Base-by-base conservation (phyloP, 2,797 vertebrate species). In the Eupleurogrammus muticus region DNA sequence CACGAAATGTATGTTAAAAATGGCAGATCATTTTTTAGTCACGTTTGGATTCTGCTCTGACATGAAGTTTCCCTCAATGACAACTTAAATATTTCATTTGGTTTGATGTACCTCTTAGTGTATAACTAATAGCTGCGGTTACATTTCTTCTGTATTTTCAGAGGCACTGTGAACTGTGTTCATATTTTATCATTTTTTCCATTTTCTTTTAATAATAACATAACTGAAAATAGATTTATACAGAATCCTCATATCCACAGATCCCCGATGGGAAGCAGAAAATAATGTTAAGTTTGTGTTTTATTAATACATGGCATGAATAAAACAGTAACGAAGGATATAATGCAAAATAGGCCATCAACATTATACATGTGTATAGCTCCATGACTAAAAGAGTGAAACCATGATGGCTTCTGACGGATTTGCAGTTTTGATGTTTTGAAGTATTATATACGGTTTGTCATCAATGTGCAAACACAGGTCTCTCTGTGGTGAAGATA, bases 231-330 rank as follows among this genome's bases (percentile, higher is more conserved):
- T 49, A 3, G 65, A 76, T 60, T 49, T 1, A 55, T 63, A 61
- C 23, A 19, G 49, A 83, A 73, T 65, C 64, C 24, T 78, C 56
- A 66, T 17, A 60, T 62, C 47, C 6, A 11, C 28, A 53, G 51
- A 64, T 81, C 73, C 82, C 82, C 67, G 59, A 73, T 79, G 83
- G 70, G 63, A 80, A 19, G 53, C 53, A 61, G 55, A 42, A 60
- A 79, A 59, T 53, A 84, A 74, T 69, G 74, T 59, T 66, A 70
- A n/a, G 63, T 70, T 59, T 23, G 58, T 84, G 72, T 85, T 90
- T 89, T 87, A 88, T 88, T 89, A 87, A 85, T 86, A 74, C 82
- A 74, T 51, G 4, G 14, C 64, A 87, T 84, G 70, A 89, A 90
- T 88, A 85, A 89, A 81, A 83, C 69, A 80, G 62, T 34, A 64